Base-by-base conservation (phyloP, 2,113 vertebrate species). In the Cranoglanis bouderius region DNA sequence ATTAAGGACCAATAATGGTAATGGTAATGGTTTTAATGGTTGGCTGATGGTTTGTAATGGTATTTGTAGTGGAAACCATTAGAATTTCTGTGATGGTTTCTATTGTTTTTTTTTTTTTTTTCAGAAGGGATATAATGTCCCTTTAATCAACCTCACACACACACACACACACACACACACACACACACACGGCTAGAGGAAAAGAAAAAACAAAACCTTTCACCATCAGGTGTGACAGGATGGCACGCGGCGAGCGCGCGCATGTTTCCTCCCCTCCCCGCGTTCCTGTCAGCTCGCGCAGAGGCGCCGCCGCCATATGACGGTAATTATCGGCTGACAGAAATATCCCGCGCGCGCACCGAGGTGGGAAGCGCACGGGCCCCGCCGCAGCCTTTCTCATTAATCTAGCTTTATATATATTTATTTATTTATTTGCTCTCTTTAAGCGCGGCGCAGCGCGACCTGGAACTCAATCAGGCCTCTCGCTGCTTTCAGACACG, bases 311-410 rank as follows among this genome's bases (percentile, higher is more conserved):
- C 94, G 95, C 96, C 97, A 96, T 96, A 97, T 97, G 96, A 97
- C 96, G 97, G 96, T 98, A 98, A 99, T 98, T 99, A 99, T 97
- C 97, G 96, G 96, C 97, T 97, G 97, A 98, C 97, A 97, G 94
- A 98, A 98, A 98, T 98, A 97, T 97, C 97, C 95, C 95, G 95
- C 95, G 97, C 96, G 97, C 94, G 96, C 94, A 94, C 91, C 96
- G 97, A 97, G 97, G 97, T 98, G 96, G 97, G 95, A 98, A 98
- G 72, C 97, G 96, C 96, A 96, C 92, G 95, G 96, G 97, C 96
- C 91, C 91, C 94, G 92, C 94, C 94, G 94, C 96, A 96, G 70
- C 49, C 95, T 96, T 96, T 96, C 96, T 97, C 95, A 94, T 97
- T 97, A 96, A 98, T 97, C 96, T 95, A 94, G n/a, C 95, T 95